A percentile compares a stretch with the other conserved stretches of the same genome.
phyloP scores from a whole-genome alignment of 2,113 vertebrate genomes.

The Coturnix japonica region DNA sequence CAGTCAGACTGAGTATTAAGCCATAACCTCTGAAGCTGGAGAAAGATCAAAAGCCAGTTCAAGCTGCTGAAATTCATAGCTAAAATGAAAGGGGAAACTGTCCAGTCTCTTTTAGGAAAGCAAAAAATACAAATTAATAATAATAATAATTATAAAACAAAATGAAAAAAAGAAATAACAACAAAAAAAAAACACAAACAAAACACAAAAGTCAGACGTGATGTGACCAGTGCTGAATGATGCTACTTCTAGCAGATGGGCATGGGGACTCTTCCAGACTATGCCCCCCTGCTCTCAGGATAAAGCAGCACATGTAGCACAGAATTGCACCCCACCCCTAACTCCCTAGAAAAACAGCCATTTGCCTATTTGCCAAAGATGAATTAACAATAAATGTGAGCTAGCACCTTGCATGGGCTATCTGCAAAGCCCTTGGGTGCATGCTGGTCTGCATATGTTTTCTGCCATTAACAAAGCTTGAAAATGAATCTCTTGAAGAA shows the following conservation, averaged over 20 bases:
- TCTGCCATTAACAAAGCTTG: neutral
- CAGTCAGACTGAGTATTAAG: neutral
- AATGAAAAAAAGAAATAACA: neutral
- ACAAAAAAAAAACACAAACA: neutral
- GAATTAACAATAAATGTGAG: neutral
- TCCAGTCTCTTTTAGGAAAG: neutral
- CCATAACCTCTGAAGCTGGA: constrained; percentile 22
- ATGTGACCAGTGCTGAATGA: neutral
- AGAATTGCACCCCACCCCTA: neutral
- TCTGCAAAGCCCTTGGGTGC: neutral
- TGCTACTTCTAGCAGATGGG: neutral
- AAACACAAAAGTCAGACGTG: neutral
- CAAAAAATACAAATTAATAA: neutral
- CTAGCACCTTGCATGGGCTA: neutral
- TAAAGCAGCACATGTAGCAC: neutral
- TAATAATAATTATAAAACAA: no score
- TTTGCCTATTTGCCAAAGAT: neutral
- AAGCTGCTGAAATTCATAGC: neutral
- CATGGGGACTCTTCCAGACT: neutral
- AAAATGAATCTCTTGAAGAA: neutral
- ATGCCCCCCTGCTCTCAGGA: neutral
- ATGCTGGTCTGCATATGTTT: neutral
- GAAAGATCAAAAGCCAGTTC: neutral
- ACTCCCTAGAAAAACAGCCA: neutral
- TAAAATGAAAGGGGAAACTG: constrained; percentile 5